These are phyloP conservation scores for Axinella damicornis DNA, from an alignment of 37 sponge, comb jelly and placozoan species.

Conservation along the genomic window DNA sequence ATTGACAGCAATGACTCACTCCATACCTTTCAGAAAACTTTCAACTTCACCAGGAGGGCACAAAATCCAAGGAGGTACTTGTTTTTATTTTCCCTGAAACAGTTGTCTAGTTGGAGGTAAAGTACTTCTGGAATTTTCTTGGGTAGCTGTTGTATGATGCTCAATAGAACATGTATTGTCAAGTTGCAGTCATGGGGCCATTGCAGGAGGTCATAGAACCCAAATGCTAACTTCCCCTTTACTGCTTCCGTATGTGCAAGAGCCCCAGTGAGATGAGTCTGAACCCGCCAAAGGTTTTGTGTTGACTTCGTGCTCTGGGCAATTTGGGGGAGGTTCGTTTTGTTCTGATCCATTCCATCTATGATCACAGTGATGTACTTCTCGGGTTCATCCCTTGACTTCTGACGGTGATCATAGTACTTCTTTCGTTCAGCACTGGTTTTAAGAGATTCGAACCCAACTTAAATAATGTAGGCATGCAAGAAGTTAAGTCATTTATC, in stretches of 20 bases:
- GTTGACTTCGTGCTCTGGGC: conserved; percentile 16
- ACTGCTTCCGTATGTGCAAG: conserved; percentile 25
- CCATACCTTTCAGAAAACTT: not conserved
- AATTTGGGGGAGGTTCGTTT: conserved; percentile 25
- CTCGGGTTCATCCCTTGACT: conserved; percentile 46
- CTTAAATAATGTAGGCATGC: no score
- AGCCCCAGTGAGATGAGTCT: conserved; percentile 58
- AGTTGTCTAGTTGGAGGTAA: conserved; percentile 48
- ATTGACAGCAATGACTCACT: no score
- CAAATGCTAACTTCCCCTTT: conserved; percentile 22
- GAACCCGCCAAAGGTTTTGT: conserved; percentile 48
- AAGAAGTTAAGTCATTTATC: no score
- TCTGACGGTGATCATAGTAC: conserved; percentile 51
- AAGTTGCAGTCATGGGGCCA: conserved; percentile 64
- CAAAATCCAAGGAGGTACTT: conserved; percentile 30
- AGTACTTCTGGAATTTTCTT: no score
- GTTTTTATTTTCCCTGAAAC: conserved; percentile 46
- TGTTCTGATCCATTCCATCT: conserved; percentile 71
- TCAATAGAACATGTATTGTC: not conserved
- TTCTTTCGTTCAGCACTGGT: conserved; percentile 63
- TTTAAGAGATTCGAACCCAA: no score
- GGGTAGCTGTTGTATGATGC: no score
- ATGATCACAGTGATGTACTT: conserved; percentile 62
- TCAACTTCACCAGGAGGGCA: conserved; percentile 35
- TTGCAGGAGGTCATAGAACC: conserved; percentile 47